These are phyloP conservation scores for Triplophysa tibetana DNA, from an alignment of 2,113 vertebrate species.

Conservation along the genomic window DNA sequence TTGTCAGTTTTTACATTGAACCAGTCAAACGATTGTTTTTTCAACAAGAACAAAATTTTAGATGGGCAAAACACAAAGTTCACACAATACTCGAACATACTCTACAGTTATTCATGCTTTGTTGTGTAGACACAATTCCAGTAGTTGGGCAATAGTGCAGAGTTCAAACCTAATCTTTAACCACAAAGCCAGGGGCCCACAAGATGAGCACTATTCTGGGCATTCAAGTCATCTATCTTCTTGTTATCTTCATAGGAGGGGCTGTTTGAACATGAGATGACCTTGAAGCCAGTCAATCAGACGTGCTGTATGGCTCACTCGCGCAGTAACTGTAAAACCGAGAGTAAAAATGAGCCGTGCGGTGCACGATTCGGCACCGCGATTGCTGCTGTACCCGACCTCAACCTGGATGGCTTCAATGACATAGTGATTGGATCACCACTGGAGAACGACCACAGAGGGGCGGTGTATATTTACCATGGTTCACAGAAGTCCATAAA, in stretches of 20 bases:
- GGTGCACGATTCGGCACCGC: conserved; percentile 93
- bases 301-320: conserved; percentile 79
- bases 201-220: not conserved
- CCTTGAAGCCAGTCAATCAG: conserved; percentile 86
- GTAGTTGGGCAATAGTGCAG: too few relatives aligned
- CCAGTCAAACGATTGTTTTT: too few relatives aligned
- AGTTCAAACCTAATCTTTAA: too few relatives aligned
- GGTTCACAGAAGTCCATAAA: conserved; percentile 78
- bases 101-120: too few relatives aligned
- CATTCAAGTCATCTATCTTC: not conserved
- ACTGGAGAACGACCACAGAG: conserved; percentile 88
- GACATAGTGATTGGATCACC: conserved; percentile 92
- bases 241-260: conserved; percentile 64
- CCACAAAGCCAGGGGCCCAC: not conserved
- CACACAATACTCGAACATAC: too few relatives aligned
- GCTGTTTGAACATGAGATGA: conserved; percentile 83
- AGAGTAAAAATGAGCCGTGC: conserved; percentile 85
- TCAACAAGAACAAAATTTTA: too few relatives aligned
- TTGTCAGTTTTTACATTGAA: too few relatives aligned
- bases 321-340: conserved; percentile 71
- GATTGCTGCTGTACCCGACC: conserved; percentile 87
- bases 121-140: too few relatives aligned
- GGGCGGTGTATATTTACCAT: conserved; percentile 93
- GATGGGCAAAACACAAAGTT: too few relatives aligned
- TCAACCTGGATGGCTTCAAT: conserved; percentile 90